Evolutionary conservation across 2,888 invertebrate species (phyloP), one percentile per base, ranked within the genome.

Genomic region (Rhagonycha fulva): DNA sequence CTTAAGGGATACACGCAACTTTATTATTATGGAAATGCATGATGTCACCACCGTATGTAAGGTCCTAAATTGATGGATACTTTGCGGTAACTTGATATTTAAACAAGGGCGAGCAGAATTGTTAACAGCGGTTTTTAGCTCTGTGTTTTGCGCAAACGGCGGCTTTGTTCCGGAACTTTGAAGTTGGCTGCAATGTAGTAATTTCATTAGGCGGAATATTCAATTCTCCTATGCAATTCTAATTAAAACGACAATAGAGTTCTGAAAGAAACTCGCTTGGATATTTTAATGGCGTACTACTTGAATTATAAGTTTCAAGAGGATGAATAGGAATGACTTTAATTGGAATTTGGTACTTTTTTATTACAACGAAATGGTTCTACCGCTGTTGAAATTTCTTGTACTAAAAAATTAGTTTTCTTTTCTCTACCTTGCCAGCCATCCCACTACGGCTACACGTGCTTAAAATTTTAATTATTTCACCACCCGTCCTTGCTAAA

Each of bases 161-260:
- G 67, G 32, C 30, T 75, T 75, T 71, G 71, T 72, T 62, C 47
- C 63, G 60, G 30, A 74, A 74, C 63, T 75, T 75, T 71, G 68
- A 63, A 67, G 72, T 77, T 67, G 73, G 62, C 75, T 80, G 74
- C 80, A 80, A 82, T 81, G 63, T 63, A 81, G 82, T 83, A 84
- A 85, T 85, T 84, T 83, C 83, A 83, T 84, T 84, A 84, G 82
- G 81, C 77, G 79, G 80, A 82, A 84, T 82, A 82, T 83, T 80
- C 81, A 81, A 81, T 80, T 81, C 76, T 80, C 84, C 81, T 83
- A 83, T 82, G 82, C 82, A 82, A 82, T 82, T 82, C 79, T 82
- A 85, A 84, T 86, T 85, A 85, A 84, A 84, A 83, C 83, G 83
- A 86, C 85, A 85, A 86, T 85, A 80, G 84, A 84, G 84, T 83